Percentiles rank a stretch among this genome's conserved stretches.
These are phyloP conservation scores for Nixonia krombeini DNA, from an alignment of 1,140 invertebrate species.

Conservation along the genomic window DNA sequence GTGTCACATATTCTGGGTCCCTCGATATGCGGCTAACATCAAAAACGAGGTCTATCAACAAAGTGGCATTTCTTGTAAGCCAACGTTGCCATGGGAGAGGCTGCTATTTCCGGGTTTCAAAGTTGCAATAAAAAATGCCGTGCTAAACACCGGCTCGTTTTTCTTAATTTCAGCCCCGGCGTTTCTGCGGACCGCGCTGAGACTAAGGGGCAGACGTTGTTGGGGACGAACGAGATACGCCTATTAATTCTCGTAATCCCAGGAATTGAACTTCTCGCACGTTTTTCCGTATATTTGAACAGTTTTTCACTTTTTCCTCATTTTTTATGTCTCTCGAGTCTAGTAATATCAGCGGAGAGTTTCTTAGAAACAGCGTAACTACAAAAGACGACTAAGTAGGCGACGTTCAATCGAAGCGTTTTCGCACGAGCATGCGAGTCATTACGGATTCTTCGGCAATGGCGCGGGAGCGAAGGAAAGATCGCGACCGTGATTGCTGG, in stretches of 20 bases:
- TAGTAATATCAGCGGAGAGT: too few species aligned
- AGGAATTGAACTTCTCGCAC: too few species aligned
- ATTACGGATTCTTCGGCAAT: too few species aligned
- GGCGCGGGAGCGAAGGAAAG: slow-evolving; percentile 17
- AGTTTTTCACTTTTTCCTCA: not conserved
- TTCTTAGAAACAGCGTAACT: too few species aligned
- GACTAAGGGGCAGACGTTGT: not conserved
- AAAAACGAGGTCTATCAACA: slow-evolving; percentile 29
- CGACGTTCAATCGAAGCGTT: too few species aligned
- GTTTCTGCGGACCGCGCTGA: not conserved
- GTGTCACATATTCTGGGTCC: slow-evolving; percentile 31
- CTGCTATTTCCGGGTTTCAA: slow-evolving; percentile 4
- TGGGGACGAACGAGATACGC: slow-evolving; percentile 21
- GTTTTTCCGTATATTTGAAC: not conserved
- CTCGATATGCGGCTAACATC: slow-evolving; percentile 19
- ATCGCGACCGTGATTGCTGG: slow-evolving; percentile 16
- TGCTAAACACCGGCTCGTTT: not conserved
- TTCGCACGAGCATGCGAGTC: too few species aligned
- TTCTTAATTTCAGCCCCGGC: not conserved
- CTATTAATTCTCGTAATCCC: slow-evolving; percentile 69
- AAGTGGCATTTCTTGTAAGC: slow-evolving; percentile 19
- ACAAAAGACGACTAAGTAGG: too few species aligned
- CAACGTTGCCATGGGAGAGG: not conserved
- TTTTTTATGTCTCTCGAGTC: slow-evolving; percentile 11
- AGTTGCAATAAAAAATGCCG: not conserved